Percentiles rank a stretch among this genome's conserved stretches.
Conservation (phyloP, 2,113 vertebrate species). For the Noctilio leporinus region DNA sequence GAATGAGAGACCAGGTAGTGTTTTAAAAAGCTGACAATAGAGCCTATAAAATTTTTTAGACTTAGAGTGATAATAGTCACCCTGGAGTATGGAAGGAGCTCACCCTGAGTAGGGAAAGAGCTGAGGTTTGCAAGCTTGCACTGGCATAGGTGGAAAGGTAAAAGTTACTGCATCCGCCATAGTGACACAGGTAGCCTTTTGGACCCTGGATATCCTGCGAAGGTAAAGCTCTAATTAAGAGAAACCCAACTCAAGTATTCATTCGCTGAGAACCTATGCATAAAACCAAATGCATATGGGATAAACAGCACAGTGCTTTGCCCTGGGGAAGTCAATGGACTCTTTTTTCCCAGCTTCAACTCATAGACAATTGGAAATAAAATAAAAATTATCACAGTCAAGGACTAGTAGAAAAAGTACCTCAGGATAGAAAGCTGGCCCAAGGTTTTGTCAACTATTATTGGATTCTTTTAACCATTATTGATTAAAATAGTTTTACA, state of each 20-base stretch:
- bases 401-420: neutral
- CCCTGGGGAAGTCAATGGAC: neutral
- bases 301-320: neutral
- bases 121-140: neutral
- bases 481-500: neutral
- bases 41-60: neutral
- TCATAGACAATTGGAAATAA: neutral
- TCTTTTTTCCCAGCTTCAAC: neutral
- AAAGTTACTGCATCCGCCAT: neutral
- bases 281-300: neutral
- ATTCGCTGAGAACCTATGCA: neutral
- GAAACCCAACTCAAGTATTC: neutral
- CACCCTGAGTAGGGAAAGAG: neutral
- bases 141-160: neutral
- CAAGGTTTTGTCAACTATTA: neutral
- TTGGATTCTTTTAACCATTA: neutral
- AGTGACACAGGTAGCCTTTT: neutral
- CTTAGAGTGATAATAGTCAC: neutral
- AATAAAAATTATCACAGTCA: neutral
- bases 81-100: neutral
- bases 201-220: neutral
- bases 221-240: constrained; percentile 2
- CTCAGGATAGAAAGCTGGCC: neutral
- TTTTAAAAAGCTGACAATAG: neutral
- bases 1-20: neutral